Evolutionary conservation across 2,797 vertebrate species (phyloP).

Genomic region (Pampus argenteus): DNA sequence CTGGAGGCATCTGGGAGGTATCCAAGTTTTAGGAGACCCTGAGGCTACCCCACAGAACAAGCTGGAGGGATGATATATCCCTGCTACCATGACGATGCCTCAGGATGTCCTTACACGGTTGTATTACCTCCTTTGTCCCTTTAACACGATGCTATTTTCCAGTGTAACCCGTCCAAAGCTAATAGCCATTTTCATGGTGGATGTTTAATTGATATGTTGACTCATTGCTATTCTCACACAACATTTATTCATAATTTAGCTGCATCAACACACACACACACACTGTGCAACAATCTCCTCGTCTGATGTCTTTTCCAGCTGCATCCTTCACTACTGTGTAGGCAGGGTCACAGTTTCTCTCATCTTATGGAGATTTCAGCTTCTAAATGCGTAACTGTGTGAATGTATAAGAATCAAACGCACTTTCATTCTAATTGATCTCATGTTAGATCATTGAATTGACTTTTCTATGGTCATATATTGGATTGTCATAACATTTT

Average conservation of each 20-base stretch:
- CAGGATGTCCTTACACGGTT: constrained; percentile 6
- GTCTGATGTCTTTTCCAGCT: constrained; percentile 1
- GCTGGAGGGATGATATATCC: constrained; percentile 21
- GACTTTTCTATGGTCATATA: background rate
- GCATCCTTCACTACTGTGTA: constrained; percentile 7
- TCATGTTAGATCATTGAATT: background rate
- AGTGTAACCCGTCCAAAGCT: constrained; percentile 6
- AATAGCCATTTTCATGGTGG: background rate
- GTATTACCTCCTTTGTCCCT: constrained; percentile 17
- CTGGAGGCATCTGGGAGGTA: background rate
- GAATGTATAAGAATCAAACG: background rate
- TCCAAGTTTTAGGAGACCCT: constrained; percentile 24
- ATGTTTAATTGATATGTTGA: background rate
- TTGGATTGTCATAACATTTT: background rate
- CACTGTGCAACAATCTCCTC: too few relatives aligned
- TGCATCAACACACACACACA: constrained; percentile 1
- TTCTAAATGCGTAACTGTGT: constrained; percentile 3
- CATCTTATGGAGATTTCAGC: background rate
- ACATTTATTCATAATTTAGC: background rate
- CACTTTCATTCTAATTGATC: background rate
- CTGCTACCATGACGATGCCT: constrained; percentile 6
- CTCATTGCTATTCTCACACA: background rate
- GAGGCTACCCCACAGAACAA: constrained; percentile 4
- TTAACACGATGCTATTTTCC: constrained; percentile 13
- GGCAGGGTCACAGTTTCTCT: constrained; percentile 14